Base-by-base conservation (phyloP, 2,797 vertebrate genomes). In the Lutjanus campechanus region DNA sequence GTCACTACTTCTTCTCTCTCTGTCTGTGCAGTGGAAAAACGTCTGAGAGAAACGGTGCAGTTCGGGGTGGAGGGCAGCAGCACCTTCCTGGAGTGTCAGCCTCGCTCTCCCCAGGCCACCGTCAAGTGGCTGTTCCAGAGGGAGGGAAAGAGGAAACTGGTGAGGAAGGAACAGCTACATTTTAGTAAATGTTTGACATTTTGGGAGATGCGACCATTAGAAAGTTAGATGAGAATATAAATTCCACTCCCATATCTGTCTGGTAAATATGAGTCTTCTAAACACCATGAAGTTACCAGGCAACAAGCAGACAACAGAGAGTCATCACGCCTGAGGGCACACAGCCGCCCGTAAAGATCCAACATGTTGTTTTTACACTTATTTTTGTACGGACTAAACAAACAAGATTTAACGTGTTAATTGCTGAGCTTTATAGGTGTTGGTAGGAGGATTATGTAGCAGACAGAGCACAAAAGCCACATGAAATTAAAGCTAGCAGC, bases 31-130 rank as follows among this genome's bases (percentile, higher is more conserved):
- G 95, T 96, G 81, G 96, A 97, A 88, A 96, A 95, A 85, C 95
- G 95, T 50, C 91, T 96, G 51, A 92, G 92, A n/a, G 97, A 96
- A 76, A 96, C 92, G 0, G 89, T 97, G 69, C 96, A 97, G 91
- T 97, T 97, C 17, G 96, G 96, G 1, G 96, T 97, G 80, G 96
- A 97, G 89, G 97, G 96, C 56, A 97, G 96, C 89, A 97, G 96
- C 2, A 96, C 96, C 0, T 97, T 97, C 86, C 71, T 97, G 85
- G 96, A 97, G 87, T 97, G 97, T 88, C 95, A 95, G 82, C 96
- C 96, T 8, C 94, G 95, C 16, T 96, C 96, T 19, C 96, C 97
- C 2, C 96, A 96, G 82, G 95, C 96, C 53, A 91, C 95, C 1
- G 88, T 97, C 81, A 97, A 96, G 88, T 97, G 97, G 97, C 95